These are phyloP conservation scores for Chrosomus eos DNA, from an alignment of 2,797 vertebrate genomes.

Conservation along the genomic window DNA sequence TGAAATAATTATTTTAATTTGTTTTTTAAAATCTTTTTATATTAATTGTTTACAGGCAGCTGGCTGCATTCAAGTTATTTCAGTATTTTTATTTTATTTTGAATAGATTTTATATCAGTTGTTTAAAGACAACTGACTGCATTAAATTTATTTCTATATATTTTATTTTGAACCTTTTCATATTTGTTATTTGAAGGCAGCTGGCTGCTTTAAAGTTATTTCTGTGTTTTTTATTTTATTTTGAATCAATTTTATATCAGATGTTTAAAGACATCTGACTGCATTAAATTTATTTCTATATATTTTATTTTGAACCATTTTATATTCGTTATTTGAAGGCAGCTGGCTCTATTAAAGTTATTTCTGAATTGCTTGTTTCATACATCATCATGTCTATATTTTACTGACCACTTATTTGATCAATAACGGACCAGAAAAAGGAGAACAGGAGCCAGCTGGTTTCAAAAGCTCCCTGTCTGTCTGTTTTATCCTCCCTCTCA, in stretches of 20 bases:
- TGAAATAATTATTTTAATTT: not conserved
- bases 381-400: not conserved
- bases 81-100: not conserved
- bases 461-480: not conserved
- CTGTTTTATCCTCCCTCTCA: not conserved
- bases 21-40: not conserved
- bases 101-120: not conserved
- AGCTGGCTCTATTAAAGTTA: not conserved
- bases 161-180: not conserved
- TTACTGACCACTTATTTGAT: slow-evolving; percentile 7
- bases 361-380: not conserved
- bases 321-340: not conserved
- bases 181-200: not conserved
- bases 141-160: not conserved
- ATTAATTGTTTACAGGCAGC: not conserved
- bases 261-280: not conserved
- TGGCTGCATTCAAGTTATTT: not conserved
- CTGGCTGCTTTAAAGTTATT: not conserved
- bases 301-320: not conserved
- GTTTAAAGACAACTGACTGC: not conserved
- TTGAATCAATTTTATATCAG: not conserved
- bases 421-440: not conserved
- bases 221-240: not conserved
- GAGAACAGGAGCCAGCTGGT: slow-evolving; percentile 5
- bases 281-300: not conserved